Evolutionary conservation across 2,888 invertebrate species (phyloP).

Genomic region (Hirtodrosophila alboralis): DNA sequence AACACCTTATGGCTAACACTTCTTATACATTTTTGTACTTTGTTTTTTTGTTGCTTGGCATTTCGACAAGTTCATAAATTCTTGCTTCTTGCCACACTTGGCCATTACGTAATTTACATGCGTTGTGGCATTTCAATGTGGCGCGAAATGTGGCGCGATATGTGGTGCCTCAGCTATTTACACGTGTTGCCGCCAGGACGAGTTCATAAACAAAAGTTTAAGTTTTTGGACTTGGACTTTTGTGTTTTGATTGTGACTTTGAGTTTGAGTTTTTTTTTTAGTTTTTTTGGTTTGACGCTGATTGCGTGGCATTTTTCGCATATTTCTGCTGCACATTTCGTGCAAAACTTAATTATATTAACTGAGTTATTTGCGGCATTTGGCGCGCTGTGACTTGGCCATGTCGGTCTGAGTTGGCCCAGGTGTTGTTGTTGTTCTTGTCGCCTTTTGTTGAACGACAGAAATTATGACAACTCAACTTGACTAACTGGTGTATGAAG

Average conservation of each 20-base stretch:
- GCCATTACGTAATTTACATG: constrained; percentile 65
- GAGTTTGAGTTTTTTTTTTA: constrained; percentile 18
- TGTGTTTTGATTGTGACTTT: not conserved
- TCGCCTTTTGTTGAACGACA: constrained; percentile 69
- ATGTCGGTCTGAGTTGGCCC: constrained; percentile 32
- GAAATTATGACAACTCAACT: constrained; percentile 80
- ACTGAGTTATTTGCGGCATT: constrained; percentile 79
- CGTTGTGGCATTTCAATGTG: constrained; percentile 39
- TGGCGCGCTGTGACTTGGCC: constrained; percentile 62
- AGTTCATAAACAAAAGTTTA: constrained; percentile 68
- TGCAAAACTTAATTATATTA: constrained; percentile 80
- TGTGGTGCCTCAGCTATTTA: constrained; percentile 22
- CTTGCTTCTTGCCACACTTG: constrained; percentile 38
- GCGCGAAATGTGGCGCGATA: not conserved
- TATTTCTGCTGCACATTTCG: constrained; percentile 77
- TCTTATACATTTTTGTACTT: constrained; percentile 7
- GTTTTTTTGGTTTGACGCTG: constrained; percentile 43
- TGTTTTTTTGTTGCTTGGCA: constrained; percentile 18
- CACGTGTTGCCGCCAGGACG: constrained; percentile 56
- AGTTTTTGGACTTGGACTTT: constrained; percentile 28
- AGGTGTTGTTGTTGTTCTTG: constrained; percentile 52
- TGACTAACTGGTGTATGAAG: constrained; percentile 78
- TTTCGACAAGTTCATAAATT: constrained; percentile 56
- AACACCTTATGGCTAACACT: not conserved
- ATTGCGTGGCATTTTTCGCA: constrained; percentile 78